phyloP scores from a whole-genome alignment of 2,113 vertebrate genomes.

The Cololabis saira region DNA sequence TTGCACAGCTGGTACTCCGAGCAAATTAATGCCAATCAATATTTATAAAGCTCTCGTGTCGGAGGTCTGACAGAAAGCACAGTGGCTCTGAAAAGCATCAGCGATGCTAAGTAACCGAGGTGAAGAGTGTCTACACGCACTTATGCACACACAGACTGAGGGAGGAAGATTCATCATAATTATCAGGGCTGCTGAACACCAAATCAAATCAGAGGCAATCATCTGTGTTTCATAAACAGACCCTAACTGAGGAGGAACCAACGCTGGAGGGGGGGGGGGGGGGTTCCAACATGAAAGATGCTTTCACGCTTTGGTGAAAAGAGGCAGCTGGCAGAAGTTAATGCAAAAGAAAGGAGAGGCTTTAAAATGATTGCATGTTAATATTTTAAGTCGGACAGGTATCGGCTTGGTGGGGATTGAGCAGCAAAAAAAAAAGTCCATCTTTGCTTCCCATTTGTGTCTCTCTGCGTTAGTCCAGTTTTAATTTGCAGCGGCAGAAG shows the following conservation, averaged over 20 bases:
- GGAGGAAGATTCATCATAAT: constrained; percentile 71
- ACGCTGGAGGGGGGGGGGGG: too few relatives aligned
- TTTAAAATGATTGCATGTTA: constrained; percentile 31
- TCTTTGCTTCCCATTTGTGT: constrained; percentile 46
- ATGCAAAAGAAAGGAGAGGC: constrained; percentile 23
- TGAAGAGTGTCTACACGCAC: constrained; percentile 4
- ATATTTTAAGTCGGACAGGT: constrained; percentile 43
- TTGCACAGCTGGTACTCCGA: constrained; percentile 44
- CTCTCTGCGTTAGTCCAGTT: constrained; percentile 51
- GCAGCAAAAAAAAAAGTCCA: constrained; percentile 40
- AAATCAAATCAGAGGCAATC: constrained; percentile 63
- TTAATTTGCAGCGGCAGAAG: constrained; percentile 71
- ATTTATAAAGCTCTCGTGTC: constrained; percentile 22
- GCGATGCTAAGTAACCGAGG: constrained; percentile 22
- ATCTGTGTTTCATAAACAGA: constrained; percentile 63
- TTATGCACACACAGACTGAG: constrained; percentile 1
- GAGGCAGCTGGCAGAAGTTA: constrained; percentile 43
- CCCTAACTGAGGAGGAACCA: constrained; percentile 49
- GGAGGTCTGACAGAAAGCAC: constrained; percentile 25
- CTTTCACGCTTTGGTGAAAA: constrained; percentile 23
- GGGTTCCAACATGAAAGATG: constrained; percentile 31
- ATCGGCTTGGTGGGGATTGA: constrained; percentile 55
- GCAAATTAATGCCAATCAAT: constrained; percentile 62
- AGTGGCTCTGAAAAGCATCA: constrained; percentile 28
- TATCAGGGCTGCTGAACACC: constrained; percentile 68